Base-by-base conservation (phyloP, 1,140 invertebrate genomes). In the Drosophila sechellia region DNA sequence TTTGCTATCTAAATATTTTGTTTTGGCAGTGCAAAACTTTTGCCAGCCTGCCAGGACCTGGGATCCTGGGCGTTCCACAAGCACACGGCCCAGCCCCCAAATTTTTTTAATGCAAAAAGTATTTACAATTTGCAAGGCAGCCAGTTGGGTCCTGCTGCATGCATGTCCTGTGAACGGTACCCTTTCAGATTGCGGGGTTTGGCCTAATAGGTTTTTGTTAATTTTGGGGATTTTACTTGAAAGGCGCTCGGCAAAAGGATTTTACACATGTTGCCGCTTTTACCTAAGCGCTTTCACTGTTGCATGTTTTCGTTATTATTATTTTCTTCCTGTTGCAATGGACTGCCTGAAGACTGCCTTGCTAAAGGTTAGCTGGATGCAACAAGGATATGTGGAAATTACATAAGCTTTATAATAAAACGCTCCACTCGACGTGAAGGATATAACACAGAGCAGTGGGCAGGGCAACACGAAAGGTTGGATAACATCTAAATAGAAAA, bases 121-220 rank as follows among this genome's bases (percentile, higher is more conserved):
- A 87, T 87, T 87, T 87, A 79, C 84, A 89, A 83, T 83, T 83
- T 79, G 77, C 85, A 83, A 83, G 78, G 58, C 68, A 84, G 52
- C 31, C 42, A 56, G 22, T 50, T 45, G 37, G 74, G 57, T 34
- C 22, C 42, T 48, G 65, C 42, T 48, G 65, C 49, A 34, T 69
- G 63, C 64, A 77, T 50, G 54, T 56, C 40, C 54, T 68, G 63
- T 37, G 17, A 46, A 20, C 58, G 12, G 6, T 61, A 20, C 42
- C 42, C 43, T 85, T 81, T 48, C 76, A 77, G 74, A 68, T 77
- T 81, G 52, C 70, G 34, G 35, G 65, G 68, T 66, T 66, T 83
- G 78, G 76, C 66, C 84, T 87, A 87, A 89, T 87, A 87, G 79
- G 84, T 87, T 87, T 87, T 89, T 87, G 84, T 87, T 87, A 87